Evolutionary conservation across 1,140 invertebrate genomes (phyloP).

Genomic region (Sweltsa coloradensis): DNA sequence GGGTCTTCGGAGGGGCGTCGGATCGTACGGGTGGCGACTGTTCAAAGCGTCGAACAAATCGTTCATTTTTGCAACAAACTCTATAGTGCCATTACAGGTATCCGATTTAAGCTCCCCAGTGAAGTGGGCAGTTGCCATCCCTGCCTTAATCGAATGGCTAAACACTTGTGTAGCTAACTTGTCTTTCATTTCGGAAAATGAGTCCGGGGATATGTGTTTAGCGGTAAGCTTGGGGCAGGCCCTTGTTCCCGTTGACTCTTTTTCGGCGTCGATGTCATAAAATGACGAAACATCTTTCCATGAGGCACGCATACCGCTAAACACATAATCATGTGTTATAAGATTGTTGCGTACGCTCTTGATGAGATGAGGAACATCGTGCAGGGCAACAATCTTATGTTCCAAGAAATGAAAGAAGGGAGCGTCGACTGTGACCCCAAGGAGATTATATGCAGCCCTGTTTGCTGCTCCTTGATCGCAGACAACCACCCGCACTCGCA

Average conservation of each 20-base stretch:
- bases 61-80: conserved; percentile 1
- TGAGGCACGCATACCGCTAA: neutral
- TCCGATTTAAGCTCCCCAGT: neutral
- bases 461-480: conserved; percentile 14
- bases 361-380: conserved; percentile 9
- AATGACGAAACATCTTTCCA: neutral
- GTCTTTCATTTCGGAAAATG: conserved; percentile 18
- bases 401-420: neutral
- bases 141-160: conserved; percentile 19
- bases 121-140: conserved; percentile 15
- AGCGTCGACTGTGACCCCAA: neutral
- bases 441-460: conserved; percentile 1
- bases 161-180: conserved; percentile 19
- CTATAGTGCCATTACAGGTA: neutral
- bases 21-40: neutral
- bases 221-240: conserved; percentile 13
- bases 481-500: conserved; percentile 8
- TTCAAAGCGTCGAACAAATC: conserved; percentile 1
- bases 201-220: conserved; percentile 17
- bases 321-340: conserved; percentile 2
- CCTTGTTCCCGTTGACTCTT: neutral
- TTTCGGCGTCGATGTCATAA: neutral
- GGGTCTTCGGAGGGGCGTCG: neutral
- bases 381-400: neutral
- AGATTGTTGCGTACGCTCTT: conserved; percentile 11